These are phyloP conservation scores for Chymomyza amoena DNA, from an alignment of 2,888 invertebrate genomes.

Conservation along the genomic window DNA sequence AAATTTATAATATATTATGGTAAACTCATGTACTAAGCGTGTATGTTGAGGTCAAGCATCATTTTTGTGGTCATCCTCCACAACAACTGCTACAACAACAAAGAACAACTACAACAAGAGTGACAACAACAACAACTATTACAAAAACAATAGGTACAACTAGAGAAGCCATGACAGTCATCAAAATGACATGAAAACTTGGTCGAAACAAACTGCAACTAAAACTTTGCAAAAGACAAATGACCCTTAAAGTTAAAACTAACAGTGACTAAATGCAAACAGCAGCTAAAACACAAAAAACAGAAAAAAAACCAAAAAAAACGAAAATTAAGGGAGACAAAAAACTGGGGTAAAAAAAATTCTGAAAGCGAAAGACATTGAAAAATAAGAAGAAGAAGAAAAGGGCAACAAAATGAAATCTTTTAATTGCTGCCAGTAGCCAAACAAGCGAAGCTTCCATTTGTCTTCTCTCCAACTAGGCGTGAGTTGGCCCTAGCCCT, in stretches of 20 bases:
- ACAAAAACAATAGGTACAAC: slow-evolving; percentile 2
- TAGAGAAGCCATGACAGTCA: slow-evolving; percentile 13
- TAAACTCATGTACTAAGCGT: slow-evolving; percentile 18
- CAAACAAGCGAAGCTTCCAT: slow-evolving; percentile 68
- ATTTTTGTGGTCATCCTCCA: slow-evolving; percentile 34
- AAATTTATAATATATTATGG: neutral
- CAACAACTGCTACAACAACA: slow-evolving; percentile 11
- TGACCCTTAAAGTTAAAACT: slow-evolving; percentile 67
- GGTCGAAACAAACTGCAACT: slow-evolving; percentile 61
- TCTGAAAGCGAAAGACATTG: slow-evolving; percentile 4
- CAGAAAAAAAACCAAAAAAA: slow-evolving; percentile 35
- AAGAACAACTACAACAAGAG: neutral
- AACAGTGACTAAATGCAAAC: slow-evolving; percentile 67
- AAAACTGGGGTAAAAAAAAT: neutral
- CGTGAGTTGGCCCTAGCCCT: neutral
- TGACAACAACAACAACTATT: neutral
- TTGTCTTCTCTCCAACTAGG: slow-evolving; percentile 66
- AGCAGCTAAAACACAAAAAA: slow-evolving; percentile 5
- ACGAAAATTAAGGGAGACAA: neutral
- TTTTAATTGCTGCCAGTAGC: slow-evolving; percentile 75
- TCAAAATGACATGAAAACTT: slow-evolving; percentile 63
- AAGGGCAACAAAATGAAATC: slow-evolving; percentile 59
- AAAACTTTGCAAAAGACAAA: slow-evolving; percentile 69
- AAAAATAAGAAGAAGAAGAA: neutral
- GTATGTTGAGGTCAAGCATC: slow-evolving; percentile 31